Conservation (phyloP, 2,797 vertebrate species). For the Holocentrus rufus region DNA sequence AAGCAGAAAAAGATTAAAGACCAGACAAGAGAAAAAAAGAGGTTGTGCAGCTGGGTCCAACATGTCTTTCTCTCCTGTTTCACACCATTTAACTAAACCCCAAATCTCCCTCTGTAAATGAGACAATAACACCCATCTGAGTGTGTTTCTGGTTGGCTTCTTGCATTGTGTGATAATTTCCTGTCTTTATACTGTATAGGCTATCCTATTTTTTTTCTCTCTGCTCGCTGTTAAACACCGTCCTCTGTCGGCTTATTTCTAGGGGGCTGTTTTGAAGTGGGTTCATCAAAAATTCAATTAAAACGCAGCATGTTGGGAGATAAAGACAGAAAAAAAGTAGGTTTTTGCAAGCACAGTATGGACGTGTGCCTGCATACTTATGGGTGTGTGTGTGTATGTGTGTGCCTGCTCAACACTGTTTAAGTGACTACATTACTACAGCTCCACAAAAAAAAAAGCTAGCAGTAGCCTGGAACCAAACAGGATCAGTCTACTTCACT, state of each 20-base stretch:
- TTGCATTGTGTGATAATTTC: not conserved
- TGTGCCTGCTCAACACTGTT: no score
- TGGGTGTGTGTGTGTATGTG: not conserved
- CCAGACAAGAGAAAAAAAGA: not conserved
- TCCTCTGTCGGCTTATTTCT: not conserved
- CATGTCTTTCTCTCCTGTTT: not conserved
- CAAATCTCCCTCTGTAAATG: not conserved
- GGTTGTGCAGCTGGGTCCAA: not conserved
- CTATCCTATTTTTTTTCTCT: not conserved
- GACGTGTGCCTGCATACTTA: not conserved
- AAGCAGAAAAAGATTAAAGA: not conserved
- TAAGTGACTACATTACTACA: no score
- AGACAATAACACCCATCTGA: not conserved
- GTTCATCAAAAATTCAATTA: slow-evolving; percentile 27
- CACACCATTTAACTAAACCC: not conserved
- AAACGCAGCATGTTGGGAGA: slow-evolving; percentile 15
- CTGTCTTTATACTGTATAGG: not conserved
- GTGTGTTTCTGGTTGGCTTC: no score
- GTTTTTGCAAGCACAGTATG: no score
- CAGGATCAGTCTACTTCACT: not conserved
- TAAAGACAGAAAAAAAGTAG: not conserved
- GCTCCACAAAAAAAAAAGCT: no score
- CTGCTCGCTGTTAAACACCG: no score
- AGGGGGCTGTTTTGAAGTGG: not conserved
- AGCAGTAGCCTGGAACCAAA: no score